These are phyloP conservation scores for Netelia virgata DNA, from an alignment of 2,888 invertebrate species.

Conservation along the genomic window DNA sequence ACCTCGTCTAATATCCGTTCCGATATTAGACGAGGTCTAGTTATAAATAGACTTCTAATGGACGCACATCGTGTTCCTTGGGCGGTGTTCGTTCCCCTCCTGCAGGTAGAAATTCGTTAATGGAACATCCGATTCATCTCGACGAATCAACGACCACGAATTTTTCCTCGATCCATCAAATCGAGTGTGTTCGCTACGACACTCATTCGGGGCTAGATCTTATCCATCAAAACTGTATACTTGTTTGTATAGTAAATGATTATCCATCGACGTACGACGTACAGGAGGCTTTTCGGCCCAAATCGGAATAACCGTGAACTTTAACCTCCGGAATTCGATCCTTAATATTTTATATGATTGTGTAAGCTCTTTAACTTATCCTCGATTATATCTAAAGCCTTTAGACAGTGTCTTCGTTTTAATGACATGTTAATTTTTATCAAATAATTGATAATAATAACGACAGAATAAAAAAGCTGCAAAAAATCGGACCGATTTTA, in stretches of 20 bases:
- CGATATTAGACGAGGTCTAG: background rate
- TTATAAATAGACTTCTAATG: slow-evolving; percentile 20
- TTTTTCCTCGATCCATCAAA: slow-evolving; percentile 13
- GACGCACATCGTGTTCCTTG: background rate
- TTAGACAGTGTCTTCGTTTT: too few species aligned
- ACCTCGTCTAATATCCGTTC: background rate
- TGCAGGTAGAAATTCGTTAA: slow-evolving; percentile 50
- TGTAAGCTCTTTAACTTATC: too few species aligned
- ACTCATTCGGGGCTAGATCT: background rate
- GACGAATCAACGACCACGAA: slow-evolving; percentile 1
- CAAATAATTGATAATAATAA: too few species aligned
- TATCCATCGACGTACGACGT: background rate
- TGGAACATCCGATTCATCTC: slow-evolving; percentile 55
- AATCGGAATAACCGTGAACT: too few species aligned
- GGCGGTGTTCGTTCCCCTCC: background rate
- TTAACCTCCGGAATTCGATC: too few species aligned
- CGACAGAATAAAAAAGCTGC: too few species aligned
- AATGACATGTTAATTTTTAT: too few species aligned
- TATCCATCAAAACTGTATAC: background rate
- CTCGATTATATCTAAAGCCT: too few species aligned
- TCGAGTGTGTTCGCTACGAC: background rate
- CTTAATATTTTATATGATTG: too few species aligned
- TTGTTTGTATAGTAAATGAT: background rate
- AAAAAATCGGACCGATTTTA: too few species aligned
- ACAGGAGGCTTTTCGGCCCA: too few species aligned